A percentile compares a stretch with the other conserved stretches of the same genome.
Evolutionary conservation across 2,888 invertebrate genomes (phyloP).

Genomic region (Thecophora atra): DNA sequence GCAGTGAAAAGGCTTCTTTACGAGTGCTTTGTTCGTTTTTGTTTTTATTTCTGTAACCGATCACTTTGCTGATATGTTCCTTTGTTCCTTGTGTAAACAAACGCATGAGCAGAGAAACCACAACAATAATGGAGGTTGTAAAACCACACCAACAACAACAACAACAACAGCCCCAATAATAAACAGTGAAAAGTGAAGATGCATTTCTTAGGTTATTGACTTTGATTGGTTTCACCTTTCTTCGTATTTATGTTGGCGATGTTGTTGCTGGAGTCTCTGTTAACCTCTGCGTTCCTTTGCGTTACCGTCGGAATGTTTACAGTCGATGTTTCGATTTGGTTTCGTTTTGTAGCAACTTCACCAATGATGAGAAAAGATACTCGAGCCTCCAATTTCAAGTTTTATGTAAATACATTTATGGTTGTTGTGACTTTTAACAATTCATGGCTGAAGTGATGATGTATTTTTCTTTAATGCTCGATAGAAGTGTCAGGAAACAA

Average conservation of each 20-base stretch:
- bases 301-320: background rate
- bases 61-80: background rate
- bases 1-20: background rate
- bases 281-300: too few relatives aligned
- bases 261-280: background rate
- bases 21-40: background rate
- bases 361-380: too few relatives aligned
- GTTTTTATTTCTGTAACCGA: background rate
- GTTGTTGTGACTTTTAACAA: too few relatives aligned
- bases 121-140: too few relatives aligned
- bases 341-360: background rate
- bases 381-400: too few relatives aligned
- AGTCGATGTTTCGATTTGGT: background rate
- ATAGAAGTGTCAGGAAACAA: too few relatives aligned
- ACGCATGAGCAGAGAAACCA: background rate
- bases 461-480: too few relatives aligned
- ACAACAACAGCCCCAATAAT: background rate
- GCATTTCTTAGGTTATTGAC: constrained; percentile 29
- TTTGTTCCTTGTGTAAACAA: background rate
- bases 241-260: background rate
- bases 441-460: too few relatives aligned
- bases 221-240: constrained; percentile 14
- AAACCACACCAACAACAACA: too few relatives aligned
- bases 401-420: too few relatives aligned
- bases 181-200: background rate